Conservation (phyloP, 2,888 invertebrate genomes). For the Calliphora vomitoria region DNA sequence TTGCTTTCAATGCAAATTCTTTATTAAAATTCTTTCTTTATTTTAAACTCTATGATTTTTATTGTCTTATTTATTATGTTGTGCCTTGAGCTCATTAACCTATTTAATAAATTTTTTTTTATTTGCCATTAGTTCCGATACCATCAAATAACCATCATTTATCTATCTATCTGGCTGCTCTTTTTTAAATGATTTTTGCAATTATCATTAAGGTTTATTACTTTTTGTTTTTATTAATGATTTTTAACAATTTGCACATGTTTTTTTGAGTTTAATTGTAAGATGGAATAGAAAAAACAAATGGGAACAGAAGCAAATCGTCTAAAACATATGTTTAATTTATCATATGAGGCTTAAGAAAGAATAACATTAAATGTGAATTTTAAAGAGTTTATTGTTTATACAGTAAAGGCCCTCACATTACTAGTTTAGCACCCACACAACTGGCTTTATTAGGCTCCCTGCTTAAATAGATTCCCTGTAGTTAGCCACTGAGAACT, state of each 20-base stretch:
- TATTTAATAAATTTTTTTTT: constrained; percentile 38
- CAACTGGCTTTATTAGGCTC: too few relatives aligned
- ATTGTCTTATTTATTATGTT: constrained; percentile 3
- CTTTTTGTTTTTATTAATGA: constrained; percentile 18
- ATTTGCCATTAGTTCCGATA: constrained; percentile 29
- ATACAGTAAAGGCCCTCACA: too few relatives aligned
- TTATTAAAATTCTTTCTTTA: background rate
- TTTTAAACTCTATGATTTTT: constrained; percentile 8
- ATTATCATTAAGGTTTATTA: constrained; percentile 50
- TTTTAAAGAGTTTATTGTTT: too few relatives aligned
- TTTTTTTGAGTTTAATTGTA: constrained; percentile 30
- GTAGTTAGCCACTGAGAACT: too few relatives aligned
- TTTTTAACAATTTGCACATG: constrained; percentile 37
- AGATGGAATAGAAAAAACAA: background rate
- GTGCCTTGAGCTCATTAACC: constrained; percentile 53
- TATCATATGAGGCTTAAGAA: too few relatives aligned
- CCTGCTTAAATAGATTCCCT: too few relatives aligned
- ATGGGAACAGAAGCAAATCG: background rate
- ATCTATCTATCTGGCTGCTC: background rate
- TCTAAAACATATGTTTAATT: too few relatives aligned
- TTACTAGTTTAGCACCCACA: too few relatives aligned
- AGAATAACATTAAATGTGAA: too few relatives aligned
- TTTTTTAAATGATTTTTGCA: constrained; percentile 47
- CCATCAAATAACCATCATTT: constrained; percentile 25
- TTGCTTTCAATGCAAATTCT: background rate